phyloP scores from a whole-genome alignment of 2,113 vertebrate species.

The Rhabdomys dilectus region DNA sequence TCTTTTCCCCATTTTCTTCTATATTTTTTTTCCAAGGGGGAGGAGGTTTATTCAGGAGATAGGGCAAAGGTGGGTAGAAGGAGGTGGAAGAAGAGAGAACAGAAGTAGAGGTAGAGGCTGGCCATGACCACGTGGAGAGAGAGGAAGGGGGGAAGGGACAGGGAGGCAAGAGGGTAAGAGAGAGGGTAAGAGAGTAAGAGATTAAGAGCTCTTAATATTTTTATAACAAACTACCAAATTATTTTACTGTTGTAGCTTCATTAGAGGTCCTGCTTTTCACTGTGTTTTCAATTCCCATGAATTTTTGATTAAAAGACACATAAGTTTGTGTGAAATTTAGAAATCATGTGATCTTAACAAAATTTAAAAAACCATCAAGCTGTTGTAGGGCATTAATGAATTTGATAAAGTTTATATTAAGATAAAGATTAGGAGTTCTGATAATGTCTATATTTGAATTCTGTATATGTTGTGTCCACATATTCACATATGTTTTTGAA shows the following conservation, averaged over 20 bases:
- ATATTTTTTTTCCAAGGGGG: too few relatives aligned
- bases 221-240: neutral
- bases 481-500: too few relatives aligned
- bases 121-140: too few relatives aligned
- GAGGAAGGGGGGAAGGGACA: too few relatives aligned
- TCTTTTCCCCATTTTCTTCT: fast-evolving
- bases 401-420: neutral
- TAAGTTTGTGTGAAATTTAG: neutral
- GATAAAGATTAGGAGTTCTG: neutral
- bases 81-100: too few relatives aligned
- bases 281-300: neutral
- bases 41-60: too few relatives aligned
- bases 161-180: too few relatives aligned
- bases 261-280: neutral
- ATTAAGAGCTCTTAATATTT: too few relatives aligned
- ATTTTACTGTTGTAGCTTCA: neutral
- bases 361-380: neutral
- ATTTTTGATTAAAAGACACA: neutral
- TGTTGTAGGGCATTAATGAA: neutral
- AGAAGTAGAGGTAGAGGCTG: too few relatives aligned
- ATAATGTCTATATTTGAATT: neutral
- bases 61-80: too few relatives aligned
- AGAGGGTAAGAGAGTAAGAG: too few relatives aligned
- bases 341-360: neutral
- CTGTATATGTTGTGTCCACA: neutral